These are phyloP conservation scores for Drosophila pseudotalamancana DNA, from an alignment of 2,888 invertebrate genomes.

Conservation along the genomic window DNA sequence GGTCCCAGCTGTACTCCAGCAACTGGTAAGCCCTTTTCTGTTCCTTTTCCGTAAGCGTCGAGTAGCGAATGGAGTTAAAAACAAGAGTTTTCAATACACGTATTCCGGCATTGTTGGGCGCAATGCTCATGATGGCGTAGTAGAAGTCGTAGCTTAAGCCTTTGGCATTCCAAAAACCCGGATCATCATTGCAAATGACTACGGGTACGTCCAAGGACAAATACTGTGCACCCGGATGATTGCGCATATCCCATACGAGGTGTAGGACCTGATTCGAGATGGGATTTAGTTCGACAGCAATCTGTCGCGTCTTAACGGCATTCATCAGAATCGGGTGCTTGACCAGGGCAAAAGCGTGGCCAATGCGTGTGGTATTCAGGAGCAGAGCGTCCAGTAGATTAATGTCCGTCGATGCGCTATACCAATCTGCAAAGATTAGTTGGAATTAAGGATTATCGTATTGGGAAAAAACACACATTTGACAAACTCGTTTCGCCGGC, in stretches of 20 bases:
- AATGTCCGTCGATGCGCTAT: constrained; percentile 85
- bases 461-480: fast-evolving
- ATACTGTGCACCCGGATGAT: constrained; percentile 87
- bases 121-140: constrained; percentile 88
- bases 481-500: constrained; percentile 87
- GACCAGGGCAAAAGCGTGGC: constrained; percentile 82
- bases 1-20: constrained; percentile 75
- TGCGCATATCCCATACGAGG: constrained; percentile 87
- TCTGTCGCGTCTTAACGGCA: constrained; percentile 78
- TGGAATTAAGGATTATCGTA: not conserved
- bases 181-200: constrained; percentile 88
- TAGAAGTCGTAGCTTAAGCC: constrained; percentile 89
- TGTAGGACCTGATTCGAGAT: constrained; percentile 85
- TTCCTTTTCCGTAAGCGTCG: constrained; percentile 69
- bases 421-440: constrained; percentile 84
- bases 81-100: constrained; percentile 87
- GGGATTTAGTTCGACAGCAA: constrained; percentile 83
- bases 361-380: constrained; percentile 83
- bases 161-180: constrained; percentile 87
- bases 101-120: constrained; percentile 86
- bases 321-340: constrained; percentile 83
- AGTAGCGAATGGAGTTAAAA: constrained; percentile 86
- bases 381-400: constrained; percentile 86
- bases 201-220: constrained; percentile 87
- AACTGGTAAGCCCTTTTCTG: constrained; percentile 58